phyloP scores from a whole-genome alignment of 1,140 invertebrate species.

The Drosophila subpulchrella region DNA sequence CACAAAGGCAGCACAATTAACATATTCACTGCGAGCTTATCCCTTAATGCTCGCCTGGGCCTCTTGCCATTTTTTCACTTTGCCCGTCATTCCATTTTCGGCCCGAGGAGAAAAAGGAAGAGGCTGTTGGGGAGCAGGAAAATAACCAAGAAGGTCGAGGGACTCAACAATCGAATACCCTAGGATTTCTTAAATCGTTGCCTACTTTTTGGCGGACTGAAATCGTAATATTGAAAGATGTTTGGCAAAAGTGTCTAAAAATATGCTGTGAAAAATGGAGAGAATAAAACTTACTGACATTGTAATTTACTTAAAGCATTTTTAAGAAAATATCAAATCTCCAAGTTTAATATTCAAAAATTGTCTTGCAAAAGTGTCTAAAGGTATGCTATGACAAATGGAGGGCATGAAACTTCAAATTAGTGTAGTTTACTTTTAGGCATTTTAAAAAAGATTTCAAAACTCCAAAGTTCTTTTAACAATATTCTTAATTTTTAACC shows the following conservation, averaged over 20 bases:
- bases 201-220: background rate
- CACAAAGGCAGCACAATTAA: constrained; percentile 45
- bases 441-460: background rate
- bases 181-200: background rate
- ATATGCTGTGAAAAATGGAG: too few relatives aligned
- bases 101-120: constrained; percentile 19
- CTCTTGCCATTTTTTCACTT: constrained; percentile 50
- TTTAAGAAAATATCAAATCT: too few relatives aligned
- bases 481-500: too few relatives aligned
- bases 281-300: too few relatives aligned
- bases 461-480: background rate
- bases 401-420: too few relatives aligned
- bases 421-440: background rate
- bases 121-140: constrained; percentile 18
- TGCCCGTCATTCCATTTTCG: constrained; percentile 46
- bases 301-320: too few relatives aligned
- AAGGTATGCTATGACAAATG: too few relatives aligned
- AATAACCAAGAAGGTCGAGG: background rate
- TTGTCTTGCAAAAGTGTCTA: too few relatives aligned
- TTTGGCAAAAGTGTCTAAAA: too few relatives aligned
- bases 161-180: background rate
- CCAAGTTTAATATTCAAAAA: too few relatives aligned
- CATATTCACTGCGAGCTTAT: constrained; percentile 56
- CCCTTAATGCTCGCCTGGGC: constrained; percentile 51
- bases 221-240: too few relatives aligned